These are phyloP conservation scores for Scaptomyza tumidula DNA, from an alignment of 2,888 invertebrate genomes.

Conservation along the genomic window DNA sequence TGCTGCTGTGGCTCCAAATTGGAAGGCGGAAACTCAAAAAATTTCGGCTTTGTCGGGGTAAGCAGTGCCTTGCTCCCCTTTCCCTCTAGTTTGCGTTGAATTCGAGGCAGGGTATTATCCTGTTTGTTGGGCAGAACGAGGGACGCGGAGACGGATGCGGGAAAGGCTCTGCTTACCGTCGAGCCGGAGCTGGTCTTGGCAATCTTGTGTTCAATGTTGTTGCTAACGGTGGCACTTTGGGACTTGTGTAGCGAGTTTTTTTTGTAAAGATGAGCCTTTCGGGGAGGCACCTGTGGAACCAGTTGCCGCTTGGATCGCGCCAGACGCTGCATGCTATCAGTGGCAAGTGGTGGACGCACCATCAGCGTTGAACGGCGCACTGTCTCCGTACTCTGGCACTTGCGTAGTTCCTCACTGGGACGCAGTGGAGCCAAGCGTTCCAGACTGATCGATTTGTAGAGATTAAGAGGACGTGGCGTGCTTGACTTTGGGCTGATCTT, in stretches of 20 bases:
- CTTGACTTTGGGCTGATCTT: conserved; percentile 2
- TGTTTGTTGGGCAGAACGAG: conserved; percentile 74
- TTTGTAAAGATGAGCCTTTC: conserved; percentile 77
- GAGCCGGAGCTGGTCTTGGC: conserved; percentile 79
- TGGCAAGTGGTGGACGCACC: conserved; percentile 77
- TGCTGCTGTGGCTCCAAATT: conserved; percentile 25
- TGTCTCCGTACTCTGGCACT: conserved; percentile 68
- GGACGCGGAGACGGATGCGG: conserved; percentile 22
- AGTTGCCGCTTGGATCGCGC: conserved; percentile 41
- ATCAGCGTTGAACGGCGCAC: conserved; percentile 24
- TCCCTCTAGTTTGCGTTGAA: conserved; percentile 81
- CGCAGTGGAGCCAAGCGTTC: conserved; percentile 55
- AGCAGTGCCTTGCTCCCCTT: conserved; percentile 66
- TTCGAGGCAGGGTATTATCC: conserved; percentile 82
- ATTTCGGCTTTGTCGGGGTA: conserved; percentile 77
- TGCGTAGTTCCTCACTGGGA: conserved; percentile 54
- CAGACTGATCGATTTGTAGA: conserved; percentile 74
- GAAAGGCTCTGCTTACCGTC: conserved; percentile 39
- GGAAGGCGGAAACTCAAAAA: conserved; percentile 63
- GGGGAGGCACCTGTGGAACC: conserved; percentile 57
- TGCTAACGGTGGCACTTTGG: conserved; percentile 64
- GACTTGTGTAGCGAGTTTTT: conserved; percentile 81
- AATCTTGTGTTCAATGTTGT: conserved; percentile 80
- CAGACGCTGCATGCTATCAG: conserved; percentile 80
- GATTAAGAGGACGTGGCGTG: conserved; percentile 45